Evolutionary conservation across 2,797 vertebrate species (phyloP).

Genomic region (Clarias platycephalus): DNA sequence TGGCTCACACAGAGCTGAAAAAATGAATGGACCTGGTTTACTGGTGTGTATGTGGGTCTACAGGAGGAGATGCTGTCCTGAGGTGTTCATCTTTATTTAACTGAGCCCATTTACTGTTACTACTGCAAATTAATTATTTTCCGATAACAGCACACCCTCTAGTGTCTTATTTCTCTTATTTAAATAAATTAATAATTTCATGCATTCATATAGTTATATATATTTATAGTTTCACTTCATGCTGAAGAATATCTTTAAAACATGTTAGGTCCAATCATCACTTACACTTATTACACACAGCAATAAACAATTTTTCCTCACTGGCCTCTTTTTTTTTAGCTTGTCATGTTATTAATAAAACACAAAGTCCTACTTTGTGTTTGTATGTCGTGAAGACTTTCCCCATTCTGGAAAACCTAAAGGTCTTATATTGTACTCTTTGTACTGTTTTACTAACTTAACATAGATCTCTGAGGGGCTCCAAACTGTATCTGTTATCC

Average conservation of each 20-base stretch:
- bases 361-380: not conserved
- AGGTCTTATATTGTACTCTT: not conserved
- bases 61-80: not conserved
- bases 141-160: not conserved
- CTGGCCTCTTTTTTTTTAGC: not conserved
- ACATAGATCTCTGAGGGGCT: too few species aligned
- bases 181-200: not conserved
- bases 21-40: slow-evolving; percentile 11
- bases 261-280: not conserved
- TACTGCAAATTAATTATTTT: not conserved
- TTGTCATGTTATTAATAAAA: slow-evolving; percentile 6
- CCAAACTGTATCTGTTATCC: too few species aligned
- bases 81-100: not conserved
- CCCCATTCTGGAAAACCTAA: not conserved
- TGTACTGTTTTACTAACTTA: too few species aligned
- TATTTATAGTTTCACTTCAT: not conserved
- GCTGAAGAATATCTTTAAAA: not conserved
- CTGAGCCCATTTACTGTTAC: not conserved
- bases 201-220: not conserved
- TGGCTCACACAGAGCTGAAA: slow-evolving; percentile 15
- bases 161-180: not conserved
- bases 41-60: slow-evolving; percentile 1
- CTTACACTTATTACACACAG: not conserved
- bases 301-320: not conserved
- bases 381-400: not conserved